These are phyloP conservation scores for Uria lomvia DNA, from an alignment of 2,113 vertebrate species.

Conservation along the genomic window DNA sequence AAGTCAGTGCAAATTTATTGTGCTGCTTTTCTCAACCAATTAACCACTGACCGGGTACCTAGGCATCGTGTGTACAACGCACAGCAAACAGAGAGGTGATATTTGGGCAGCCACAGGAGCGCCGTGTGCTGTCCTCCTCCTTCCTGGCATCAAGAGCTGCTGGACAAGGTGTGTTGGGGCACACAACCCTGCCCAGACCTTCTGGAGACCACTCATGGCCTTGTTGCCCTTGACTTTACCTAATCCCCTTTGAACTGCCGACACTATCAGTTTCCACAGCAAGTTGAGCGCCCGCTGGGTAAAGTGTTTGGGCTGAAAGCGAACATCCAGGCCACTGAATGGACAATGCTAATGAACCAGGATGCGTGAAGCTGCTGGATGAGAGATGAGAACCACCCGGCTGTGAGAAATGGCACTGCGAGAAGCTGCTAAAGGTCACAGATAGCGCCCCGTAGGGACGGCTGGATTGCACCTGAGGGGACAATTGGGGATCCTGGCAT, in stretches of 20 bases:
- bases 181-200: background rate
- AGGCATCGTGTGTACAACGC: background rate
- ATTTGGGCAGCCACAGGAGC: background rate
- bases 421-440: background rate
- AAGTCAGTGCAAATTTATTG: background rate
- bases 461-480: background rate
- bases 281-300: background rate
- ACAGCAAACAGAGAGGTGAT: background rate
- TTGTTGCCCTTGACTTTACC: background rate
- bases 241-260: background rate
- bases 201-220: background rate
- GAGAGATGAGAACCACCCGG: background rate
- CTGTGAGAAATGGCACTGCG: background rate
- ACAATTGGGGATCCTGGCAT: background rate
- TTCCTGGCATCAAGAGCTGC: background rate
- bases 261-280: background rate
- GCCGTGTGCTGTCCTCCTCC: background rate
- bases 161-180: background rate
- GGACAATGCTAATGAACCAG: accelerated
- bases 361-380: accelerated
- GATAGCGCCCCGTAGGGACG: background rate
- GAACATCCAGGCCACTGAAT: background rate
- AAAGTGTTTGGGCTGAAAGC: background rate
- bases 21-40: background rate
- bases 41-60: background rate